A percentile compares a stretch with the other conserved stretches of the same genome.
Evolutionary conservation across 2,888 invertebrate species (phyloP).

Genomic region (Cantharis lateralis): DNA sequence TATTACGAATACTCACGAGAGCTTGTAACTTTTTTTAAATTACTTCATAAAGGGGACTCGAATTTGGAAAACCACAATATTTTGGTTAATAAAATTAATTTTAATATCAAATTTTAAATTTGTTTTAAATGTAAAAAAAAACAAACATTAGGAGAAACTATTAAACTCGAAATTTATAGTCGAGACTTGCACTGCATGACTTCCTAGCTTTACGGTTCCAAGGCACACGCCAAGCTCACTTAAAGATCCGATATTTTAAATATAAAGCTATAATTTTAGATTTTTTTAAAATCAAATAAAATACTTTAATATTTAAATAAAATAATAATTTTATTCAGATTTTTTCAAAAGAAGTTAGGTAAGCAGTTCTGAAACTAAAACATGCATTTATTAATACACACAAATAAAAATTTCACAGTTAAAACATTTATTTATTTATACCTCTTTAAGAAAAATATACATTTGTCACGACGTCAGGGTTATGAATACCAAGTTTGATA

Average conservation of each 20-base stretch:
- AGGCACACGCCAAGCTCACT: constrained; percentile 23
- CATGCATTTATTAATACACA: neutral
- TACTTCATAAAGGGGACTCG: constrained; percentile 1
- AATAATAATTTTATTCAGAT: neutral
- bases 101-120: neutral
- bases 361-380: neutral
- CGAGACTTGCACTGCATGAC: constrained; percentile 13
- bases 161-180: constrained; percentile 17
- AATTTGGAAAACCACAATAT: neutral
- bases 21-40: constrained; percentile 13
- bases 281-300: neutral
- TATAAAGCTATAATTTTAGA: neutral
- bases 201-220: constrained; percentile 22
- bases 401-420: neutral
- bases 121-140: neutral
- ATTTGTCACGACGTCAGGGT: neutral
- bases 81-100: neutral
- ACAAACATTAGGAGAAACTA: constrained; percentile 6
- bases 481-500: neutral
- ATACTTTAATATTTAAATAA: neutral
- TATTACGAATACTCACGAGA: constrained; percentile 21
- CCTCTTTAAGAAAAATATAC: neutral
- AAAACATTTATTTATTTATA: neutral
- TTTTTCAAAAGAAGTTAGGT: neutral
- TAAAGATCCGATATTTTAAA: neutral